These are phyloP conservation scores for Menidia beryllina DNA, from an alignment of 2,113 vertebrate genomes.

Conservation along the genomic window DNA sequence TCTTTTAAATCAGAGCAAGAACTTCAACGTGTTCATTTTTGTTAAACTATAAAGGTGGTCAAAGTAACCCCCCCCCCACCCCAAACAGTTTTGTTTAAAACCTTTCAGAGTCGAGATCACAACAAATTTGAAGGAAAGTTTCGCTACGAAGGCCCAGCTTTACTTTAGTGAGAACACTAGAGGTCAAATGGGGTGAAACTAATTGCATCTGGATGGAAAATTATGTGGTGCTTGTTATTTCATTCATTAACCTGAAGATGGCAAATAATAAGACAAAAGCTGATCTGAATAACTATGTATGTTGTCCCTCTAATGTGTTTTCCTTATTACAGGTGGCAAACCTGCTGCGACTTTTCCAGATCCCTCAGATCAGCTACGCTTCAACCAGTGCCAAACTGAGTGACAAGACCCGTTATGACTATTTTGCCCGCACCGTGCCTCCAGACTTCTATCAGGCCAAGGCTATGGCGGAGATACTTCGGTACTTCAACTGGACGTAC, in stretches of 20 bases:
- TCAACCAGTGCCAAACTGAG: conserved; percentile 99
- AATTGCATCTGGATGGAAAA: conserved; percentile 50
- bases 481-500: conserved; percentile 99
- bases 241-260: conserved; percentile 35
- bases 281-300: not conserved
- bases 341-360: conserved; percentile 95
- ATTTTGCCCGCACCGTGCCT: conserved; percentile 95
- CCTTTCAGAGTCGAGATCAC: not conserved
- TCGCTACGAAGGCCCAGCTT: conserved; percentile 38
- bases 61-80: conserved; percentile 1
- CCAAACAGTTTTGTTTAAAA: conserved; percentile 12
- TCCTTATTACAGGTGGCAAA: conserved; percentile 88
- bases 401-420: conserved; percentile 97
- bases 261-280: conserved; percentile 25
- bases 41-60: not conserved
- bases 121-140: conserved; percentile 13
- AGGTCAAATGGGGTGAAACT: conserved; percentile 40
- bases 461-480: conserved; percentile 97
- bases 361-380: conserved; percentile 98
- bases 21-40: conserved; percentile 6
- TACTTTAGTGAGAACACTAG: conserved; percentile 25
- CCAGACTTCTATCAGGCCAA: conserved; percentile 99
- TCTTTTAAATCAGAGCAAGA: conserved; percentile 14
- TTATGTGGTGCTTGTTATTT: conserved; percentile 17
- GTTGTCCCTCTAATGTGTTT: not conserved